Evolutionary conservation across 2,888 invertebrate species (phyloP), one percentile per base, ranked within the genome.

Genomic region (Callimorpha dominula): DNA sequence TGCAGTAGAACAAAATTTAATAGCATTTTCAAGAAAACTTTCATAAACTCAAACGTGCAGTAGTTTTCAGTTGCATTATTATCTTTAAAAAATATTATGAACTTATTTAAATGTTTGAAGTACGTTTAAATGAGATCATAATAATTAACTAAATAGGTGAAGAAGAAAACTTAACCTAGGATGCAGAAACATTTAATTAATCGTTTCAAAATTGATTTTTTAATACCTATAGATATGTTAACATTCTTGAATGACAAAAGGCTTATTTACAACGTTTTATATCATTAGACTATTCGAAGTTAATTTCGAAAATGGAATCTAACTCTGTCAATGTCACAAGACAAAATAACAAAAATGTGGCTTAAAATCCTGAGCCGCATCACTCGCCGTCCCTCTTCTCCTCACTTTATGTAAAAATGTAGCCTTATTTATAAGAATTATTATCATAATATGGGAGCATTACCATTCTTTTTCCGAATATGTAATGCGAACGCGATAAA

Each of bases 401-500:
- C 73, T 77, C 76, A 78, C 78, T 71, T 75, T 75, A 76, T 75
- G 75, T 75, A 74, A 80, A 78, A 76, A 79, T 68, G 79, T 76
- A 78, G 70, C 75, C 79, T 82, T 83, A 83, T 82, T 82, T 82
- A 84, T 83, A 82, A 84, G 81, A 81, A 78, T 79, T 84, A 83
- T 83, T 84, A 84, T 74, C 84, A 83, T 83, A 83, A 84, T 84
- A 83, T 78, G 72, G 79, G 77, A 76, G 76, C 77, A 81, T 83
- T 81, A 83, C 81, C 84, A 84, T 83, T 82, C 73, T 84, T 82
- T 82, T 78, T 71, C 78, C 72, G 79, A 82, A 82, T 82, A 81
- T 83, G 81, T 84, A 78, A 84, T 78, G 79, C 66, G 76, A 78
- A 77, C 68, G 68, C 79, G 75, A 83, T 83, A 82, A 84, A 83